Percentiles rank a stretch among this genome's conserved stretches.
Conservation (phyloP, 2,797 vertebrate genomes). For the Gallinago nigripennis region DNA sequence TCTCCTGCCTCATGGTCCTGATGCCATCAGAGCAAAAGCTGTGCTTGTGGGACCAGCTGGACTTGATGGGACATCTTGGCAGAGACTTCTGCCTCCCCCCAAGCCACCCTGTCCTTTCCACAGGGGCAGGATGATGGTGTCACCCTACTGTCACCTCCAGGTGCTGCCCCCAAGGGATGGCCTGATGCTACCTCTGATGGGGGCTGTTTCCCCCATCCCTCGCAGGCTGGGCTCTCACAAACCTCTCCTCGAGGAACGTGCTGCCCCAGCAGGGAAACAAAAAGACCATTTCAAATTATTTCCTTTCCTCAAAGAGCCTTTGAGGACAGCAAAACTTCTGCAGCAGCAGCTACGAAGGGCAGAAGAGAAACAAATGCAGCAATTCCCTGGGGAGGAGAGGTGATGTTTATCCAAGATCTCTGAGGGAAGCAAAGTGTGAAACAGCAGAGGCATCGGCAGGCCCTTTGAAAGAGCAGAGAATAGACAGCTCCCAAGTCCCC, state of each 20-base stretch:
- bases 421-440: neutral
- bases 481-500: neutral
- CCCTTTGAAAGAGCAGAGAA: neutral
- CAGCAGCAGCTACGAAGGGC: neutral
- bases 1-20: neutral
- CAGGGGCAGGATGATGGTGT: accelerated
- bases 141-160: neutral
- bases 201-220: neutral
- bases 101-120: accelerated
- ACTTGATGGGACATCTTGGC: neutral
- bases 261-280: neutral
- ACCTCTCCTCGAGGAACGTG: accelerated
- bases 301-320: neutral
- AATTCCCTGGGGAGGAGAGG: neutral
- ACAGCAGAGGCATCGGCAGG: neutral
- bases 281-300: neutral
- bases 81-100: neutral
- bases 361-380: neutral
- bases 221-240: neutral
- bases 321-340: neutral
- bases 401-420: neutral
- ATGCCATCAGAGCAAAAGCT: neutral
- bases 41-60: neutral
- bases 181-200: neutral
- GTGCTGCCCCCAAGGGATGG: neutral